Evolutionary conservation across 2,113 vertebrate species (phyloP), one percentile per base, ranked within the genome.

Genomic region (Sturnira hondurensis): DNA sequence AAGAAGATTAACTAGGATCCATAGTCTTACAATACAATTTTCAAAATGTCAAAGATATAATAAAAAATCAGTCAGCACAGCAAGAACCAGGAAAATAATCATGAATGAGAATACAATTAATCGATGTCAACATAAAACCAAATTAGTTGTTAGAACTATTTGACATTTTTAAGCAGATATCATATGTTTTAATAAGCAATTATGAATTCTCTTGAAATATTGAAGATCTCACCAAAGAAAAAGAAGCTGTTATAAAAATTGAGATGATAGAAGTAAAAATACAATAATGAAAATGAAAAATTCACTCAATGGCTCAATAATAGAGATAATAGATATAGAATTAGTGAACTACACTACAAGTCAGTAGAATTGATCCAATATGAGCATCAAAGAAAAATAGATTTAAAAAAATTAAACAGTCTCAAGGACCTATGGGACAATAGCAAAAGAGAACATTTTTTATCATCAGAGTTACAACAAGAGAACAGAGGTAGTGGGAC

Each of bases 61-160:
- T 61, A 47, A 50, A 86, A 89, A 78, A 50, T 52, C 28, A 43
- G 8, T 70, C 12, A 45, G 31, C 50, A 61, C 67, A 52, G 28
- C 22, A 86, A 61, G 63, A 71, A 80, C 52, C 63, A 80, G 81
- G 65, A 86, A 91, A 95, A 86, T 52, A 91, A 86, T 78, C 43
- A 70, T 68, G 12, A 85, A 85, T 47, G 52, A 70, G 33, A 61
- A 78, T 54, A 56, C 26, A 85, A 38, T 83, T 67, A 83, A 43
- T 78, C 9, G 12, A 61, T 70, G 16, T 85, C 70, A 77, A 47
- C 10, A 85, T 84, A n/a, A 77, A 61, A 76, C 68, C 24, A 61
- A 68, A 70, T 85, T 19, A 85, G 12, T 24, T 85, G 20, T 76
- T 90, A 26, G 28, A 86, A 94, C 78, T 90, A 85, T 50, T 41